Percentiles rank a stretch among this genome's conserved stretches.
Evolutionary conservation across 1,140 invertebrate species (phyloP).

Genomic region (Drosophila pseudoananassae): DNA sequence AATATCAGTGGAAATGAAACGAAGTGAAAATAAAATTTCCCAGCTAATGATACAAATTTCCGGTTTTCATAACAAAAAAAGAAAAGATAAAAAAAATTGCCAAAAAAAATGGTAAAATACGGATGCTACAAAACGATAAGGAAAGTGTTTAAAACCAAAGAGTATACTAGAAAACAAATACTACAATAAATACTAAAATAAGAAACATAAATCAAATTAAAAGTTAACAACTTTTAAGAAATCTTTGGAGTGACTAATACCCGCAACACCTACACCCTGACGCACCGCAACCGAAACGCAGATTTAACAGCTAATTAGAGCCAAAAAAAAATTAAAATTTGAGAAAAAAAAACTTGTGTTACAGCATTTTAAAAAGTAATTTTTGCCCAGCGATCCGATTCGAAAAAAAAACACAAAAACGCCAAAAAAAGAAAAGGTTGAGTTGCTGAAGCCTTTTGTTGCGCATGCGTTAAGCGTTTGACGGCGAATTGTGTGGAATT

Average conservation of each 20-base stretch:
- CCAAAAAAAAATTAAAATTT: background rate
- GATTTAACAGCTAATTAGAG: slow-evolving; percentile 44
- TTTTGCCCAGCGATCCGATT: slow-evolving; percentile 44
- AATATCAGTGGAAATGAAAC: slow-evolving; percentile 49
- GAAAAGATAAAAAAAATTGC: background rate
- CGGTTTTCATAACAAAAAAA: slow-evolving; percentile 34
- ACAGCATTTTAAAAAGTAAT: slow-evolving; percentile 44
- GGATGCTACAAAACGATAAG: slow-evolving; percentile 8
- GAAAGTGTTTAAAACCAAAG: slow-evolving; percentile 7
- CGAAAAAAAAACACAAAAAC: background rate
- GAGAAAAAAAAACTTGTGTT: slow-evolving; percentile 9
- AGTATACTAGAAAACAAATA: too few relatives aligned
- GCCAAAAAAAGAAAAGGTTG: background rate
- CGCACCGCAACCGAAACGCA: slow-evolving; percentile 4
- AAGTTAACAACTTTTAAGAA: slow-evolving; percentile 13
- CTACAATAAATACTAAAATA: background rate
- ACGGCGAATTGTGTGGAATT: slow-evolving; percentile 44
- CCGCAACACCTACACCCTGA: slow-evolving; percentile 1
- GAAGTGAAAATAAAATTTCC: slow-evolving; percentile 74
- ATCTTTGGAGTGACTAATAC: slow-evolving; percentile 20
- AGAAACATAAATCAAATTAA: slow-evolving; percentile 21
- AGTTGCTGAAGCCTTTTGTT: slow-evolving; percentile 48
- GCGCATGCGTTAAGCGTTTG: slow-evolving; percentile 69
- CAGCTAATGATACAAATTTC: slow-evolving; percentile 78
- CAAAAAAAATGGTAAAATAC: slow-evolving; percentile 4